Conservation (phyloP, 2,113 vertebrate genomes). For the Rhea americana region DNA sequence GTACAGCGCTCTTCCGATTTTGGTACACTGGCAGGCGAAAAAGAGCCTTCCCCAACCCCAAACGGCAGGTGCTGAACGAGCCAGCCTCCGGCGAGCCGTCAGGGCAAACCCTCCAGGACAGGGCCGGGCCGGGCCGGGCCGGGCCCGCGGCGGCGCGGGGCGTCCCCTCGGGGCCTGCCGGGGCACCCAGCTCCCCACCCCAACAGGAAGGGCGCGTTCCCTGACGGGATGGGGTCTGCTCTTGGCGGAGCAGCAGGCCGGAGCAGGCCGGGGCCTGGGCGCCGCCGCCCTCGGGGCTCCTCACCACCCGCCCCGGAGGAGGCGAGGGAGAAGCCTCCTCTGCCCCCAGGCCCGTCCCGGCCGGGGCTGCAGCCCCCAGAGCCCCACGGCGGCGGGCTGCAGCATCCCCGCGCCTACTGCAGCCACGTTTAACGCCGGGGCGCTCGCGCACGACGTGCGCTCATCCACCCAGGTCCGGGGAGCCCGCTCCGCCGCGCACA, state of each 20-base stretch:
- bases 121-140: neutral
- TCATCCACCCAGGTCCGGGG: neutral
- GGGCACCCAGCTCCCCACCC: no score
- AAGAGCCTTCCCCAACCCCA: neutral
- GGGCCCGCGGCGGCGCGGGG: no score
- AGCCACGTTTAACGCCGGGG: neutral
- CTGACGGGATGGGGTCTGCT: no score
- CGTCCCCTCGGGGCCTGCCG: no score
- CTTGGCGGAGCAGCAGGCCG: no score
- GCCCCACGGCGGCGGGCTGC: no score
- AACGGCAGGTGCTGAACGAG: neutral
- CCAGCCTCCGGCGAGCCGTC: neutral
- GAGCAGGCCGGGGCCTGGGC: no score
- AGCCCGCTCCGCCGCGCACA: neutral
- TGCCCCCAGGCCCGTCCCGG: neutral
- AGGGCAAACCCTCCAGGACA: neutral
- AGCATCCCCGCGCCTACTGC: no score
- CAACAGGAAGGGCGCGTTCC: no score
- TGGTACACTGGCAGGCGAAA: neutral
- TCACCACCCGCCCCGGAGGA: no score
- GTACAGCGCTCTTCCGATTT: neutral
- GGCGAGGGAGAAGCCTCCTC: accelerated
- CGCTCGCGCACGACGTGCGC: neutral
- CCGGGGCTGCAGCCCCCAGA: no score
- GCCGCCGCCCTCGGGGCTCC: no score